phyloP scores from a whole-genome alignment of 92 coral and sea anemone species.

The Palythoa grandis region DNA sequence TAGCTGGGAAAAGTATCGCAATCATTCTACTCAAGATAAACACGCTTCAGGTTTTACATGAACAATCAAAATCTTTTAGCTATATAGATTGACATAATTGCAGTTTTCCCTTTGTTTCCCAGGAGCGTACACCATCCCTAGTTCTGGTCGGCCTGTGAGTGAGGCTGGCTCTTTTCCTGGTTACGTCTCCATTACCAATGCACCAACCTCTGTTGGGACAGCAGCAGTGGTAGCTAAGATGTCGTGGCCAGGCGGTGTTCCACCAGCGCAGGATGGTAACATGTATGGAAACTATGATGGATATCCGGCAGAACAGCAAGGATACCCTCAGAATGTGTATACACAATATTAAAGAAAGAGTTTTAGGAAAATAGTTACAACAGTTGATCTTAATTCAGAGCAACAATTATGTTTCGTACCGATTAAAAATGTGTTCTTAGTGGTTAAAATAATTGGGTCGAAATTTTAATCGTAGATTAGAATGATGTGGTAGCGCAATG shows the following conservation, averaged over 20 bases:
- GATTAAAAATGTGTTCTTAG: not conserved
- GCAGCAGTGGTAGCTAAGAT: slow-evolving; percentile 92
- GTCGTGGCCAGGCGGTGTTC: slow-evolving; percentile 95
- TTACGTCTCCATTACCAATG: slow-evolving; percentile 86
- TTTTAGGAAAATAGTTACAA: not conserved
- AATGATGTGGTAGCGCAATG: no score
- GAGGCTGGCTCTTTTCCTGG: slow-evolving; percentile 86
- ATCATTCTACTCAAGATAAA: no score
- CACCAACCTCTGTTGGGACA: slow-evolving; percentile 83
- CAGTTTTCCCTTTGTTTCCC: slow-evolving; percentile 44
- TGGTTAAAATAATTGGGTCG: not conserved
- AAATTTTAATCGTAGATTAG: not conserved
- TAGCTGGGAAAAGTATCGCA: not conserved
- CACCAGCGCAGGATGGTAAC: slow-evolving; percentile 84
- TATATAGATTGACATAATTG: slow-evolving; percentile 39
- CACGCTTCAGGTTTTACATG: not conserved
- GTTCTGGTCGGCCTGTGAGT: slow-evolving; percentile 76
- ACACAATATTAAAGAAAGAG: slow-evolving; percentile 66
- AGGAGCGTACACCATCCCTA: slow-evolving; percentile 85
- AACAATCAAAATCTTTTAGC: not conserved
- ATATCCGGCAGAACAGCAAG: slow-evolving; percentile 79
- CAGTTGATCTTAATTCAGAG: slow-evolving; percentile 10
- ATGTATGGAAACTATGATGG: slow-evolving; percentile 94
- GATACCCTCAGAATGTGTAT: slow-evolving; percentile 90
- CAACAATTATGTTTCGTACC: not conserved